Percentiles rank a stretch among this genome's conserved stretches.
Evolutionary conservation across 2,113 vertebrate genomes (phyloP).

Genomic region (Lampris megalopsis): DNA sequence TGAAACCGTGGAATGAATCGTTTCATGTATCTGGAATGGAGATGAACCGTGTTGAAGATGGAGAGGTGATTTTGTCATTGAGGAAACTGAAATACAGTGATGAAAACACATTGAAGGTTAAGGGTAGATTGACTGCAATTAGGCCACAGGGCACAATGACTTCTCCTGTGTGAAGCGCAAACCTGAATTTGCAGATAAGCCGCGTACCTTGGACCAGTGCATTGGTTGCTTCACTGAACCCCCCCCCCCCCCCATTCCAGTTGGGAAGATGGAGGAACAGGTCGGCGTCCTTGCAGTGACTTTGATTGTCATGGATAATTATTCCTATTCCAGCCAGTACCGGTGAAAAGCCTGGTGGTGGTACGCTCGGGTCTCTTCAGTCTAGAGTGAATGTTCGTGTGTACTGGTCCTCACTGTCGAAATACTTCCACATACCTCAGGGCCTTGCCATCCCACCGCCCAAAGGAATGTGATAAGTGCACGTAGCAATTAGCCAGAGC

Average conservation of each 20-base stretch:
- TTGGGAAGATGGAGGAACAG: neutral
- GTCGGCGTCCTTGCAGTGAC: neutral
- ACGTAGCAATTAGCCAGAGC: constrained; percentile 66
- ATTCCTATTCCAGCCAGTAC: neutral
- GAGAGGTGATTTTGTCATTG: no score
- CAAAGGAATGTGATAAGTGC: constrained; percentile 61
- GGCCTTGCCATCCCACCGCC: neutral
- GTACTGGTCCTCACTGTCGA: constrained; percentile 25
- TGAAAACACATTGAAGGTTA: no score
- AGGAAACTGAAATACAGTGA: no score
- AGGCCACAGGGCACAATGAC: no score
- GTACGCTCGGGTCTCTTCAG: neutral
- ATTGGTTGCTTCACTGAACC: no score
- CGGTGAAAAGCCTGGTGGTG: neutral
- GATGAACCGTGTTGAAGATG: no score
- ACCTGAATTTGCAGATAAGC: no score
- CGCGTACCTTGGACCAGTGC: no score
- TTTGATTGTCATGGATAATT: constrained; percentile 3
- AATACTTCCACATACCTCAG: constrained; percentile 4
- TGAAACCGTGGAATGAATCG: neutral
- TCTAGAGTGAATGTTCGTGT: constrained; percentile 13
- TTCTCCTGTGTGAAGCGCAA: no score
- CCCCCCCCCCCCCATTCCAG: neutral
- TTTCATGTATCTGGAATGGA: no score
- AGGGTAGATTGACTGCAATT: neutral